These are phyloP conservation scores for Junonia oenone DNA, from an alignment of 2,888 invertebrate species.

Conservation along the genomic window DNA sequence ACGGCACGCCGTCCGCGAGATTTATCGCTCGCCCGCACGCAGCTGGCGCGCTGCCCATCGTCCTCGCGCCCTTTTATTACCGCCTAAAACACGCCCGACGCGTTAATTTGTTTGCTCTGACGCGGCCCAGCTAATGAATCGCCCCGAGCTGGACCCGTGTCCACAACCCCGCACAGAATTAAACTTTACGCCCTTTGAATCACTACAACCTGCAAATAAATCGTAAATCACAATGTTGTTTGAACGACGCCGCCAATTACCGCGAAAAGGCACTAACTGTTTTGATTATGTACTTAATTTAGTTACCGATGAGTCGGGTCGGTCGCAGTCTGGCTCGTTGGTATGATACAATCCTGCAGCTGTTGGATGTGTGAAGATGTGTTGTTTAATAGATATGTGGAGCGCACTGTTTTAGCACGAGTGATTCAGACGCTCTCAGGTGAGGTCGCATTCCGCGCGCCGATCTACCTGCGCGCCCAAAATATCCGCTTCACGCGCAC, in stretches of 20 bases:
- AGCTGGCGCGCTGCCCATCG: slow-evolving; percentile 65
- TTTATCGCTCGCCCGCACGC: slow-evolving; percentile 65
- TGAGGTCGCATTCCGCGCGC: slow-evolving; percentile 74
- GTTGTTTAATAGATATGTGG: slow-evolving; percentile 59
- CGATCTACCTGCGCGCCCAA: slow-evolving; percentile 70
- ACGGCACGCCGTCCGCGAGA: slow-evolving; percentile 47
- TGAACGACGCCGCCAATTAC: slow-evolving; percentile 13
- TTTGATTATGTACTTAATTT: slow-evolving; percentile 6
- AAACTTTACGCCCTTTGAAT: slow-evolving; percentile 70
- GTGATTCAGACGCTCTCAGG: slow-evolving; percentile 74
- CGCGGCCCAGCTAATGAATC: slow-evolving; percentile 75
- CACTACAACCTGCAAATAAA: slow-evolving; percentile 64
- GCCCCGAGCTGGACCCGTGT: slow-evolving; percentile 69
- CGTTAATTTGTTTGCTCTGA: slow-evolving; percentile 78
- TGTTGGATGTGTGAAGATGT: slow-evolving; percentile 20
- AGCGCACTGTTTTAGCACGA: slow-evolving; percentile 68
- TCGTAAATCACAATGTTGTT: slow-evolving; percentile 56
- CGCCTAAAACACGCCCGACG: slow-evolving; percentile 70
- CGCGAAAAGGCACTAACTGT: slow-evolving; percentile 7
- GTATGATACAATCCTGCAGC: neutral
- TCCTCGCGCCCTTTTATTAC: slow-evolving; percentile 73
- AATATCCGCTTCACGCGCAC: slow-evolving; percentile 62
- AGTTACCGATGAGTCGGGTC: neutral
- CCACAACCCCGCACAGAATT: slow-evolving; percentile 55
- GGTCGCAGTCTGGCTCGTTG: neutral